Conservation (phyloP, 2,797 vertebrate genomes). For the Pteronotus mesoamericanus region DNA sequence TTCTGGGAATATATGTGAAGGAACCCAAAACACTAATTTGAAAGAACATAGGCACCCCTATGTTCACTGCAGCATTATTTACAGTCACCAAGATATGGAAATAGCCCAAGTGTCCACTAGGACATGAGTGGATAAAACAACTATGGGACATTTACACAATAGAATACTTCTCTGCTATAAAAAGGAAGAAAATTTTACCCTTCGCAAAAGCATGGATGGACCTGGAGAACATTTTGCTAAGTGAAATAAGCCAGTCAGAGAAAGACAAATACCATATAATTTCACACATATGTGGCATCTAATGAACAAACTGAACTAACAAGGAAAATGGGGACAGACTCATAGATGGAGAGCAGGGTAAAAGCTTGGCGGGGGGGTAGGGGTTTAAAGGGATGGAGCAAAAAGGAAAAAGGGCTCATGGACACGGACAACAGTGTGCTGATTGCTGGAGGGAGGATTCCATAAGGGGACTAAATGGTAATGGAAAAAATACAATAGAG, state of each 20-base stretch:
- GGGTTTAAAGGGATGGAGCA: background rate
- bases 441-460: background rate
- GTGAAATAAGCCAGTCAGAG: background rate
- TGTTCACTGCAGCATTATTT: background rate
- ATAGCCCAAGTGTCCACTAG: background rate
- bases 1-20: background rate
- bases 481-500: background rate
- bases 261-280: background rate
- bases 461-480: background rate
- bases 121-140: background rate
- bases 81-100: background rate
- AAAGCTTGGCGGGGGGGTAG: too few species aligned
- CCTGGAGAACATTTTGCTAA: background rate
- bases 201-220: background rate
- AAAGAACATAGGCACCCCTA: background rate
- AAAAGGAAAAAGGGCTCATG: background rate
- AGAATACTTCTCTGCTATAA: background rate
- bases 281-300: background rate
- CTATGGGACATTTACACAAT: background rate
- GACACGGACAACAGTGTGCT: background rate
- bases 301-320: background rate
- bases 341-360: background rate
- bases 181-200: background rate
- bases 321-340: background rate
- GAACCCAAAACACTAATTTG: background rate